Conservation (phyloP, 35 echinoderm and acorn worm genomes). For the Diadema setosum region DNA sequence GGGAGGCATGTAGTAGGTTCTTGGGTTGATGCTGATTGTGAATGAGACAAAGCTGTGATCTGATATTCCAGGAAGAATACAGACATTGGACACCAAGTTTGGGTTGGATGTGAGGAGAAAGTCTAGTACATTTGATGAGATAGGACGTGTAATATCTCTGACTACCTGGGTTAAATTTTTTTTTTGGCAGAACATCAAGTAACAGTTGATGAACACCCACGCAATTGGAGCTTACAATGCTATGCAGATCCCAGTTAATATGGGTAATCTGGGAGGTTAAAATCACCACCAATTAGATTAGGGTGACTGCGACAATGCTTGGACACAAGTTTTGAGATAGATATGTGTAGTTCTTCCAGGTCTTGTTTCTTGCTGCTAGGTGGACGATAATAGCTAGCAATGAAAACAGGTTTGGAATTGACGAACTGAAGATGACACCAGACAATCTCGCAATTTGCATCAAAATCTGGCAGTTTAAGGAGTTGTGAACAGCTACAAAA, state of each 20-base stretch:
- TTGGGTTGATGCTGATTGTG: conserved; percentile 18
- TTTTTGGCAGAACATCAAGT: neutral
- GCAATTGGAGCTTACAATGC: neutral
- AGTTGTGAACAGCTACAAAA: neutral
- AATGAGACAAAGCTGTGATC: conserved; percentile 24
- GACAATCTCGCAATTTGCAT: neutral
- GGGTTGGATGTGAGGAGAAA: conserved; percentile 16
- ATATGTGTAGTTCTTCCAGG: neutral
- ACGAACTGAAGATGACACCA: conserved; percentile 27
- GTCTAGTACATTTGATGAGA: conserved; percentile 19
- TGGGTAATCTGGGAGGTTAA: conserved; percentile 53
- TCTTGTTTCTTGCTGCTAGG: neutral
- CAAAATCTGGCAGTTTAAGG: neutral
- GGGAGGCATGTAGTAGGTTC: neutral
- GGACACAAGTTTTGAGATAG: neutral
- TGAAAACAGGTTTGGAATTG: conserved; percentile 6
- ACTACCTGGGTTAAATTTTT: neutral
- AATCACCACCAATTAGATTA: conserved; percentile 40
- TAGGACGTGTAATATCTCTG: conserved; percentile 12
- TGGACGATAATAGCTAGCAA: conserved; percentile 45
- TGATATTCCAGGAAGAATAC: conserved; percentile 17
- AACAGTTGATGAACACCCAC: neutral
- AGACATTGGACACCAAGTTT: neutral
- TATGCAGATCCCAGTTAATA: conserved; percentile 13
- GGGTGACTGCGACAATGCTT: neutral